phyloP scores from a whole-genome alignment of 2,797 vertebrate genomes.

The Periparus ater region DNA sequence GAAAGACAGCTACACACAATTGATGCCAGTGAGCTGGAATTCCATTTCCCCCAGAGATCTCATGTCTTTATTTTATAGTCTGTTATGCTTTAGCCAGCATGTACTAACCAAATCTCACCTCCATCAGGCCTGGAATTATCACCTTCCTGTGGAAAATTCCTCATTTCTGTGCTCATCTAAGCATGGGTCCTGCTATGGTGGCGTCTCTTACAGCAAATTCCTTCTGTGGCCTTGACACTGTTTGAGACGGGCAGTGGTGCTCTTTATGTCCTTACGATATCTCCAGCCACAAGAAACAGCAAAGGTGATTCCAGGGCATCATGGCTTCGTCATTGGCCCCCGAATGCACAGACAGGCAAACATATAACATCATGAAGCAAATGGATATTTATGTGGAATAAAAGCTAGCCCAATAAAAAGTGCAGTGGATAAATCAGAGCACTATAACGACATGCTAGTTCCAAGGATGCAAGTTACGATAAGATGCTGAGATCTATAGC shows the following conservation, averaged over 20 bases:
- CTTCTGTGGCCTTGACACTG: neutral
- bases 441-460: neutral
- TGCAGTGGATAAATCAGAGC: neutral
- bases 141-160: neutral
- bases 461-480: neutral
- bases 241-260: neutral
- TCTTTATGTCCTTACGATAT: neutral
- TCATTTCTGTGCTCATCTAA: neutral
- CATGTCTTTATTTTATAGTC: neutral
- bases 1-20: neutral
- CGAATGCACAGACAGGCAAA: neutral
- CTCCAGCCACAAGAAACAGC: neutral
- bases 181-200: neutral
- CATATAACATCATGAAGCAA: neutral
- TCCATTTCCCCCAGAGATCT: neutral
- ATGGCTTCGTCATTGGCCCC: neutral
- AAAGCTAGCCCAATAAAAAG: neutral
- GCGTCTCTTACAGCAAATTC: neutral
- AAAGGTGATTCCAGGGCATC: neutral
- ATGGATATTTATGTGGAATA: neutral
- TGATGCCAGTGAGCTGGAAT: fast-evolving
- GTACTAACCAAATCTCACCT: neutral
- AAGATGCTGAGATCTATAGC: neutral
- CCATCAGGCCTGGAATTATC: neutral
- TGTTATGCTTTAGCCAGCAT: fast-evolving